Evolutionary conservation across 2,113 vertebrate species (phyloP).

Genomic region (Hirundichthys speculiger): DNA sequence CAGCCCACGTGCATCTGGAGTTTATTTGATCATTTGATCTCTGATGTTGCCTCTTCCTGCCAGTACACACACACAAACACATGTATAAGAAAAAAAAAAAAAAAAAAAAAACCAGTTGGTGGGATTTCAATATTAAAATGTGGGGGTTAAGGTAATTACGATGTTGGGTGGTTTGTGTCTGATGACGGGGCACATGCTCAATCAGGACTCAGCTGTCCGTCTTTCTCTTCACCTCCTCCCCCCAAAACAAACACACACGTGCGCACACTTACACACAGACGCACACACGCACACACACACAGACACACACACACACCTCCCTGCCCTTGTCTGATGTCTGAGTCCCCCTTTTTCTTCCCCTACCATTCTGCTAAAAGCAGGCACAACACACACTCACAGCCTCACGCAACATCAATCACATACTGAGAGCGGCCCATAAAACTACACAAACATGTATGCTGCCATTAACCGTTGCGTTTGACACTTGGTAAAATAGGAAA

Average conservation of each 20-base stretch:
- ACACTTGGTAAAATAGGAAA: constrained; percentile 20
- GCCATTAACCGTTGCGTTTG: constrained; percentile 55
- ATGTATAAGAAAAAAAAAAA: constrained; percentile 4
- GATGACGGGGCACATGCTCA: constrained; percentile 76
- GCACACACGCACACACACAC: constrained; percentile 28
- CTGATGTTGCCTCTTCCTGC: constrained; percentile 59
- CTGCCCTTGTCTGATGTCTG: constrained; percentile 62
- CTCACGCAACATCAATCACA: constrained; percentile 74
- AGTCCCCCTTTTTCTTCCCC: constrained; percentile 56
- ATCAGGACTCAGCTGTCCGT: constrained; percentile 75
- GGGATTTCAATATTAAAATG: constrained; percentile 70
- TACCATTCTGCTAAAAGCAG: constrained; percentile 68
- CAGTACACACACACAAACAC: constrained; percentile 41
- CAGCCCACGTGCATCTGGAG: constrained; percentile 67
- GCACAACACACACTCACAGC: constrained; percentile 69
- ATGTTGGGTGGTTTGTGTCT: constrained; percentile 71
- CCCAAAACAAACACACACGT: constrained; percentile 10
- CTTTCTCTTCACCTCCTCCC: constrained; percentile 43
- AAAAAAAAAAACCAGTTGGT: constrained; percentile 57
- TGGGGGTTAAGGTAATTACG: constrained; percentile 79
- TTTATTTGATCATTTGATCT: constrained; percentile 69
- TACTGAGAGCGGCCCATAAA: constrained; percentile 69
- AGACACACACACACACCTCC: constrained; percentile 42
- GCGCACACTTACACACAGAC: no score
- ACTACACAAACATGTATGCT: constrained; percentile 71